Conservation (phyloP, 2,888 invertebrate genomes). For the Pristionchus japonicus region DNA sequence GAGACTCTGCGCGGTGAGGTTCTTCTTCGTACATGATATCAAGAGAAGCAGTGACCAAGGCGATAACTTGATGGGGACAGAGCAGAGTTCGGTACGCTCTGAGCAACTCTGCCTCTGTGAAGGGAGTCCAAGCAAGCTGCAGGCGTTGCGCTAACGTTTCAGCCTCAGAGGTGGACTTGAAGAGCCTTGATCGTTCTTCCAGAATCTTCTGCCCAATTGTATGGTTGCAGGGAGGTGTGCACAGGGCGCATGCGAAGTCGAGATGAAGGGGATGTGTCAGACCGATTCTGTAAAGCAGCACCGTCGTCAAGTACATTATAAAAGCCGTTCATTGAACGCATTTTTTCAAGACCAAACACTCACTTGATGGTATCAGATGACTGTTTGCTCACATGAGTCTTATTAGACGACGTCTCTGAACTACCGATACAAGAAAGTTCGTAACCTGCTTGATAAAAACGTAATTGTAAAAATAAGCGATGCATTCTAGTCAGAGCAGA, state of each 20-base stretch:
- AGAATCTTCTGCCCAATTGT: background rate
- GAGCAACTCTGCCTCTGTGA: background rate
- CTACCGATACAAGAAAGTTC: too few species aligned
- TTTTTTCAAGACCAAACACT: too few species aligned
- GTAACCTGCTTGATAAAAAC: too few species aligned
- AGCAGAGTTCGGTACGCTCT: background rate
- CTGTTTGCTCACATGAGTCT: too few species aligned
- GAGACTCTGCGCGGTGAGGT: background rate
- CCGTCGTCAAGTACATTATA: too few species aligned
- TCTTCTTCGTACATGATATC: background rate
- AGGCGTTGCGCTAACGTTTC: background rate
- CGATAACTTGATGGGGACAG: background rate
- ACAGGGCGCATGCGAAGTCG: background rate
- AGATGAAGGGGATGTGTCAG: background rate
- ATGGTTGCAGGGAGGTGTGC: background rate
- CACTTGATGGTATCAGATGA: too few species aligned
- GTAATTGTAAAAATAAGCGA: too few species aligned
- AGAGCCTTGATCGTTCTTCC: background rate
- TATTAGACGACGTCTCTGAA: too few species aligned
- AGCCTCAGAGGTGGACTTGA: background rate
- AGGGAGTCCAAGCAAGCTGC: background rate
- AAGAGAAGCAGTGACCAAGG: background rate
- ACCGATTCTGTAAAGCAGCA: background rate
- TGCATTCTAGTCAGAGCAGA: too few species aligned
- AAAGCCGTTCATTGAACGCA: too few species aligned